phyloP scores from a whole-genome alignment of 2,888 invertebrate genomes.

The Tanaodytes sp. region DNA sequence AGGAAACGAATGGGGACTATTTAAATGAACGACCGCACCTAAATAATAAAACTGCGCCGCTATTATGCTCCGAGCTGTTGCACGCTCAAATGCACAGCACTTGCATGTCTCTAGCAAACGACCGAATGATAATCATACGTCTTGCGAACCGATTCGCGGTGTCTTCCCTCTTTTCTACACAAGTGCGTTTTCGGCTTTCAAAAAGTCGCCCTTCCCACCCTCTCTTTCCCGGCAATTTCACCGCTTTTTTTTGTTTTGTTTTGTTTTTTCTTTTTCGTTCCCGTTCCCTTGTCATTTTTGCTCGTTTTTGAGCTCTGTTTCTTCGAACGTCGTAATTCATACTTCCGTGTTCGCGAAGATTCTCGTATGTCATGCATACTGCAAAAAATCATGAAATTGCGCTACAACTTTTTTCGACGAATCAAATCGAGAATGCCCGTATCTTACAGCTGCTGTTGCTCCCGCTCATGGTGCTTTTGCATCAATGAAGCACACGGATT shows the following conservation, averaged over 20 bases:
- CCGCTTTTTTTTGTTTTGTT: too few relatives aligned
- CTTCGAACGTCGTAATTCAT: conserved; percentile 48
- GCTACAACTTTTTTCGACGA: too few relatives aligned
- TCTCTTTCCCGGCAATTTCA: conserved; percentile 19
- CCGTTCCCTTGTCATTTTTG: conserved; percentile 35
- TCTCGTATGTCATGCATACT: conserved; percentile 60
- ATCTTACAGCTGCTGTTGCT: too few relatives aligned
- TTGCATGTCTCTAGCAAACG: conserved; percentile 65
- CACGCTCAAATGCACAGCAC: conserved; percentile 56
- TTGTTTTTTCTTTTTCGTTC: conserved; percentile 26
- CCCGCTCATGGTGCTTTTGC: too few relatives aligned
- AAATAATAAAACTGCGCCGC: conserved; percentile 40
- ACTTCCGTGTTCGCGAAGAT: conserved; percentile 50
- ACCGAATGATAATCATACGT: conserved; percentile 68
- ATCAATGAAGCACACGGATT: too few relatives aligned
- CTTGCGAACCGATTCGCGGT: conserved; percentile 58
- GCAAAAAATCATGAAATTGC: conserved; percentile 55
- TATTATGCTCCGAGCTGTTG: conserved; percentile 43
- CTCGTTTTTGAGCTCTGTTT: conserved; percentile 9
- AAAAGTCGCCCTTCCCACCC: conserved; percentile 3
- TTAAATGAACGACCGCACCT: conserved; percentile 38
- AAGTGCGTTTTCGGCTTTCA: conserved; percentile 34
- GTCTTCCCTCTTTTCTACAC: conserved; percentile 50
- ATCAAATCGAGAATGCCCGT: too few relatives aligned
- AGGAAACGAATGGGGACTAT: conserved; percentile 24